Base-by-base conservation (phyloP, 2,113 vertebrate genomes). In the Solenodon paradoxus region DNA sequence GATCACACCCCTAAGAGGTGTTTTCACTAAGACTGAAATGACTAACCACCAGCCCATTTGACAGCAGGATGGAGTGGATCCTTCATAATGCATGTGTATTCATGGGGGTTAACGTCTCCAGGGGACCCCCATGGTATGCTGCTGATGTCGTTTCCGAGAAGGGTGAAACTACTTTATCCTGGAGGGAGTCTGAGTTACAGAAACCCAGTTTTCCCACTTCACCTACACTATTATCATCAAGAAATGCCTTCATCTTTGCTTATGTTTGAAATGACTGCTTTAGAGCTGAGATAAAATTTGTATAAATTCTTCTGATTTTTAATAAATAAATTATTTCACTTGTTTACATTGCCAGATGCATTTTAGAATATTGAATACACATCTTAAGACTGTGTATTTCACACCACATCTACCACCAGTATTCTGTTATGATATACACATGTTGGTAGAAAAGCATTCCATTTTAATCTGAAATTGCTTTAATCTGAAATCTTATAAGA, bases 121-220 rank as follows among this genome's bases (percentile, higher is more conserved):
- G 63, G 81, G 96, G 61, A 79, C 16, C 26, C 77, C 55, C 71
- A 10, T 7, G 19, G 69, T 86, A 81, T 40, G 64, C 45, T 61
- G 42, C 47, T 74, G 92, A 95, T 88, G 85, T 17, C 47, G 55
- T 86, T 97, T 97, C 96, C 32, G 45, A 96, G 97, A 97, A 97
- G n/a, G 55, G 57, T 49, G 55, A 42, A 92, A 42, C 47, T 11
- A n/a, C 61, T 42, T 81, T 63, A 69, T 81, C 66, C 80, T 79
- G 32, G 38, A 90, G 55, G 69, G 28, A 38, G 42, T n/a, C 55
- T 24, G 77, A 78, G n/a, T 93, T 95, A 72, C 94, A 97, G 88
- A 96, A 96, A 96, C 42, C 7, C 45, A 6, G 61, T 20, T 77
- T 78, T 51, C 35, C 64, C 59, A 26, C 7, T 26, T 95, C 8